Percentiles rank a stretch among this genome's conserved stretches.
Conservation (phyloP, 2,113 vertebrate genomes). For the Bungarus multicinctus region DNA sequence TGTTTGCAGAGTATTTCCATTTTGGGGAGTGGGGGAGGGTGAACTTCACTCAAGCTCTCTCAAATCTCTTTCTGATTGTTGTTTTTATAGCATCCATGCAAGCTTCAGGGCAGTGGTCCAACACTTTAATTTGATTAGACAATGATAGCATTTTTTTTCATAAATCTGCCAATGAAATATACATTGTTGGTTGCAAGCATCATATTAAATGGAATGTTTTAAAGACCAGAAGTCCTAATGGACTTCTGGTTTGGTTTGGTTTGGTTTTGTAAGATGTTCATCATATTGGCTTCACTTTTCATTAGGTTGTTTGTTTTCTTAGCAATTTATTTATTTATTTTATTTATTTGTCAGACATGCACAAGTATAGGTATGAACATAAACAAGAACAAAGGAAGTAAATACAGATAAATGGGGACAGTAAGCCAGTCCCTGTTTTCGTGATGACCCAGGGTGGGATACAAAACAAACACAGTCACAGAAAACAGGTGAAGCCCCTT, state of each 20-base stretch:
- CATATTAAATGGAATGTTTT: background rate
- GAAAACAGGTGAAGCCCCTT: too few relatives aligned
- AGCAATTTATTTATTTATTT: background rate
- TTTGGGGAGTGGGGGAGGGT: background rate
- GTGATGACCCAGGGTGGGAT: too few relatives aligned
- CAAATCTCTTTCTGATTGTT: background rate
- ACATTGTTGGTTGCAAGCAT: background rate
- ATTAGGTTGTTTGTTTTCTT: background rate
- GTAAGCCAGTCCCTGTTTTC: too few relatives aligned
- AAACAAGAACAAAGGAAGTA: too few relatives aligned
- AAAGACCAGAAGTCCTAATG: background rate
- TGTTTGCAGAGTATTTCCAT: background rate
- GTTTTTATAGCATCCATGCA: background rate
- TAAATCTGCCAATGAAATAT: background rate
- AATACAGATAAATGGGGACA: too few relatives aligned
- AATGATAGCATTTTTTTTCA: background rate
- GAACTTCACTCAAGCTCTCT: background rate
- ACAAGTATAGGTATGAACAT: too few relatives aligned
- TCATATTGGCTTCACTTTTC: background rate
- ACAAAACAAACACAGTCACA: too few relatives aligned
- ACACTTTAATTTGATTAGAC: background rate
- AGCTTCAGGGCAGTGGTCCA: background rate
- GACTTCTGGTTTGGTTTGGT: background rate
- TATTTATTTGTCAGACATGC: too few relatives aligned
- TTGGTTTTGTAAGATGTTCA: background rate